Evolutionary conservation across 1,140 invertebrate species (phyloP).

Genomic region (Bilobella aurantiaca): DNA sequence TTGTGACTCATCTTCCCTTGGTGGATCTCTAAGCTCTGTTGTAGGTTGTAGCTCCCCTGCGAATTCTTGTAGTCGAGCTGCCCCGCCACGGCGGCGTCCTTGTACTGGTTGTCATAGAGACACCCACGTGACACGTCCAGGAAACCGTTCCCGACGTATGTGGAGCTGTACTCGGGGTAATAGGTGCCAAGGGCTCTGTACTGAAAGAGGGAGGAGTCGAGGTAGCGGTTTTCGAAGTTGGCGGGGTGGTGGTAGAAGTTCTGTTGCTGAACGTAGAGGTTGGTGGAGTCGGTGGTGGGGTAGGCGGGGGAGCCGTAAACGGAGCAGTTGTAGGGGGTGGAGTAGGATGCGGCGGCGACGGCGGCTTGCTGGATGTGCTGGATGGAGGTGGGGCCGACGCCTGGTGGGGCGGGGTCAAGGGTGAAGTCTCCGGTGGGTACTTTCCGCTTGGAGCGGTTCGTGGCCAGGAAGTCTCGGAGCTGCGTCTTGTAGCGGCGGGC

Average conservation of each 20-base stretch:
- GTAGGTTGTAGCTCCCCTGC: conserved; percentile 28
- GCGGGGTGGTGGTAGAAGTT: conserved; percentile 57
- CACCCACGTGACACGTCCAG: conserved; percentile 52
- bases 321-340: conserved; percentile 71
- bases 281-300: conserved; percentile 45
- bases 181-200: conserved; percentile 65
- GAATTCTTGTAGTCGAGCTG: conserved; percentile 36
- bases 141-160: conserved; percentile 57
- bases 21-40: conserved; percentile 10
- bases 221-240: conserved; percentile 60
- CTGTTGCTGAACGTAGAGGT: conserved; percentile 54
- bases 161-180: conserved; percentile 58
- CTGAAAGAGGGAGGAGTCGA: conserved; percentile 68
- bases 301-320: conserved; percentile 47
- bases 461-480: conserved; percentile 79
- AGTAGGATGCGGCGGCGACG: conserved; percentile 60
- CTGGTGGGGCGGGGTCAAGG: not conserved
- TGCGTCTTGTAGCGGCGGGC: conserved; percentile 85
- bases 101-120: conserved; percentile 35
- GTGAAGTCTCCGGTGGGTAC: conserved; percentile 41
- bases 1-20: not conserved
- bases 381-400: not conserved
- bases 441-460: conserved; percentile 80
- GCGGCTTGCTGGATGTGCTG: conserved; percentile 21
- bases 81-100: conserved; percentile 36